Evolutionary conservation across 2,113 vertebrate genomes (phyloP), one percentile per base, ranked within the genome.

Genomic region (Pontoporia blainvillei): DNA sequence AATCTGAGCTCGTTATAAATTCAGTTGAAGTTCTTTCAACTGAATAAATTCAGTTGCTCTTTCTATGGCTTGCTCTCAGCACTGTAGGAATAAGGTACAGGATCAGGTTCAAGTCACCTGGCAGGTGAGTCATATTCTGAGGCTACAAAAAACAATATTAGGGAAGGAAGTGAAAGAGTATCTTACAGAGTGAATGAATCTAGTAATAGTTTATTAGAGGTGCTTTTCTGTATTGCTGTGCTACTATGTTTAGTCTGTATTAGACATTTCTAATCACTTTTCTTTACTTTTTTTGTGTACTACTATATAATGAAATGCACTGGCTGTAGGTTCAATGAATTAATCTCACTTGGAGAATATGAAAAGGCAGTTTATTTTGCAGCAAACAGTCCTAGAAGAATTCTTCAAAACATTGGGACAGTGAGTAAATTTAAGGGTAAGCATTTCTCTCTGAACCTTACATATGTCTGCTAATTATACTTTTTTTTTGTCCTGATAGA

Each of bases 371-470:
- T 98, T 92, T 69, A 93, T 27, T 98, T 98, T 34, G 98, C 99
- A 36, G 98, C 98, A 69, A 98, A 95, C 31, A 98, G 98, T 93
- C 99, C 99, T 76, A 91, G 90, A 85, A 98, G 98, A 98, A 98
- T 99, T 73, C 98, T 99, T 91, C 98, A 97, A 96, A 99, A 98
- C 93, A 76, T 97, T 20, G 96, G 98, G 85, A 98, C 97, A 94
- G 95, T 99, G 98, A 94, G 98, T 91, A 98, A 97, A 96, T 98
- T 99, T 96, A 98, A 97, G 69, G 97, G 98, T 98, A 98, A 97
- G 98, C 97, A 82, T 61, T 90, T 93, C 66, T 96, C 36, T 97
- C 20, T 93, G 41, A 93, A 93, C 39, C 27, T 85, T 81, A 39
- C 64, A 64, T 92, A 57, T 92, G 8, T 64, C 31, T 81, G 11